Evolutionary conservation across 2,888 invertebrate species (phyloP), one percentile per base, ranked within the genome.

Genomic region (Pasiphila rectangulata): DNA sequence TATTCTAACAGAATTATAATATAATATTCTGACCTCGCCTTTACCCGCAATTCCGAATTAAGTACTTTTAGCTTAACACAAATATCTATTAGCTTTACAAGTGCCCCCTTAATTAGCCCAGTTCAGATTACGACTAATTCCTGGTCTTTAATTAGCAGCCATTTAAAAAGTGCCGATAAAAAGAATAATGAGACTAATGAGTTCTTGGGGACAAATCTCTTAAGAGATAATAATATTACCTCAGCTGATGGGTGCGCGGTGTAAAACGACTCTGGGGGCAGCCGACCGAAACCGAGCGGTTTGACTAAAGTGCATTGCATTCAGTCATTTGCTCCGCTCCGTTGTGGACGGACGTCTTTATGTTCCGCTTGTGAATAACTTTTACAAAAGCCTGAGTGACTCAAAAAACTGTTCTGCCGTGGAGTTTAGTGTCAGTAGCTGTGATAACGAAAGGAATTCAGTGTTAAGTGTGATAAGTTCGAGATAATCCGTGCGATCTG

Each of bases 291-390:
- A 43, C 52, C 46, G 47, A 43, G 57, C 57, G 54, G 56, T 48
- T 56, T 59, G 59, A 55, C 45, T 46, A 29, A n/a, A 37, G 32
- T 53, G 54, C 45, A 46, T 45, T 72, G 19, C 52, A 53, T 24
- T 42, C 54, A 57, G 83, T 83, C 75, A 74, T 78, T 72, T 69
- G 70, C 68, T 67, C 68, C 69, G 71, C 75, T 75, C 64, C 73
- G 69, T 54, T 56, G 64, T 41, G 51, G 67, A 44, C 65, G 71
- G 76, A 63, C 69, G 77, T 61, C 65, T 32, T n/a, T 63, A 56
- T 47, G 57, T 58, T 51, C 57, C 52, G 59, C 46, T 57, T 32
- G 56, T 27, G 19, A 29, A 37, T 46, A 49, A 50, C 25, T 53
- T 55, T 53, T 21, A 41, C 4, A 32, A 39, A 46, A 44, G 40